These are phyloP conservation scores for Agriopis leucophaearia DNA, from an alignment of 2,888 invertebrate genomes.

Conservation along the genomic window DNA sequence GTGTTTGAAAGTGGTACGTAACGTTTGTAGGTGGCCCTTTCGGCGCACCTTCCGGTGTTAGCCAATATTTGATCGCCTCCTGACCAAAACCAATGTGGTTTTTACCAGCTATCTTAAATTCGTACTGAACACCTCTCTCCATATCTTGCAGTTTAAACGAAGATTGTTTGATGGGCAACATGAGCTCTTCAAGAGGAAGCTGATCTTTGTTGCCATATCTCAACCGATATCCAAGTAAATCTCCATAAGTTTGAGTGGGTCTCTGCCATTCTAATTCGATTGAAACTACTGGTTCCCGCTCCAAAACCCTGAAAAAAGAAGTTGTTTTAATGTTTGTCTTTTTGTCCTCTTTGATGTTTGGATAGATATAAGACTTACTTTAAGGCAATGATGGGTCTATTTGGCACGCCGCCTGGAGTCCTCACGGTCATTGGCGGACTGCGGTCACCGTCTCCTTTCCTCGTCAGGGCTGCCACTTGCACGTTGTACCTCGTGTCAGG, in stretches of 20 bases:
- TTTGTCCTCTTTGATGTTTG: not conserved
- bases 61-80: constrained; percentile 95
- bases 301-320: constrained; percentile 89
- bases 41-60: constrained; percentile 97
- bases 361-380: constrained; percentile 85
- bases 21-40: constrained; percentile 95
- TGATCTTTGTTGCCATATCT: constrained; percentile 95
- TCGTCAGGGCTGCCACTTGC: constrained; percentile 97
- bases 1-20: constrained; percentile 95
- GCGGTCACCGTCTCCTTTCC: constrained; percentile 98
- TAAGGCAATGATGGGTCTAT: constrained; percentile 92
- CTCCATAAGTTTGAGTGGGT: constrained; percentile 96
- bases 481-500: constrained; percentile 98
- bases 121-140: constrained; percentile 97
- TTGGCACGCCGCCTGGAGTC: constrained; percentile 97
- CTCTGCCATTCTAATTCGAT: constrained; percentile 97
- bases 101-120: constrained; percentile 97
- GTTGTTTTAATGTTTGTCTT: not conserved
- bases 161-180: constrained; percentile 89
- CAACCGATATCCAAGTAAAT: constrained; percentile 94
- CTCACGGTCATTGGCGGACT: constrained; percentile 94
- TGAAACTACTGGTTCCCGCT: constrained; percentile 94
- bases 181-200: constrained; percentile 88
- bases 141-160: constrained; percentile 92
- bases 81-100: constrained; percentile 98